Evolutionary conservation across 2,888 invertebrate genomes (phyloP).

Genomic region (Acanthosepion lycidas): DNA sequence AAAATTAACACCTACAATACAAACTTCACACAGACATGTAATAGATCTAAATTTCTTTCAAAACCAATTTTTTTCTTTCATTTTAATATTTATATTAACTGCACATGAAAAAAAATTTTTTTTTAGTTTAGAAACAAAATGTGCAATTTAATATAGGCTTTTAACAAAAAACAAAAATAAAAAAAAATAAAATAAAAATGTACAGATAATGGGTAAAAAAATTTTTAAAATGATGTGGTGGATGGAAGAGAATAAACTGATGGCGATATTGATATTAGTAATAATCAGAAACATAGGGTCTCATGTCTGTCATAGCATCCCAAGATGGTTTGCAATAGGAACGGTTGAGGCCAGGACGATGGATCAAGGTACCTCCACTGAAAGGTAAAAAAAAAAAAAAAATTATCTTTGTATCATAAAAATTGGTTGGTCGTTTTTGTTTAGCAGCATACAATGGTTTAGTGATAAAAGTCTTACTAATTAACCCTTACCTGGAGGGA

Average conservation of each 20-base stretch:
- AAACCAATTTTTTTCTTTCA: too few relatives aligned
- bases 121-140: background rate
- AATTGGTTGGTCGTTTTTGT: too few relatives aligned
- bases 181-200: background rate
- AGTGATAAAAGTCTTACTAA: too few relatives aligned
- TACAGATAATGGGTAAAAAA: background rate
- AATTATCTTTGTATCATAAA: background rate
- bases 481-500: too few relatives aligned
- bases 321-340: conserved; percentile 45
- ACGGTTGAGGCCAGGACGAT: conserved; percentile 35
- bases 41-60: too few relatives aligned
- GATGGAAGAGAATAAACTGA: background rate
- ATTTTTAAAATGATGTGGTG: background rate
- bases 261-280: background rate
- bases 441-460: too few relatives aligned
- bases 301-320: conserved; percentile 43
- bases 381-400: background rate
- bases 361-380: conserved; percentile 15
- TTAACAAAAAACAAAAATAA: background rate
- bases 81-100: too few relatives aligned
- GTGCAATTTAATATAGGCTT: too few relatives aligned
- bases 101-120: background rate
- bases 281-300: conserved; percentile 43
- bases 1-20: too few relatives aligned
- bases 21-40: too few relatives aligned